These are phyloP conservation scores for Epinephelus coioides DNA, from an alignment of 2,797 vertebrate genomes.

Conservation along the genomic window DNA sequence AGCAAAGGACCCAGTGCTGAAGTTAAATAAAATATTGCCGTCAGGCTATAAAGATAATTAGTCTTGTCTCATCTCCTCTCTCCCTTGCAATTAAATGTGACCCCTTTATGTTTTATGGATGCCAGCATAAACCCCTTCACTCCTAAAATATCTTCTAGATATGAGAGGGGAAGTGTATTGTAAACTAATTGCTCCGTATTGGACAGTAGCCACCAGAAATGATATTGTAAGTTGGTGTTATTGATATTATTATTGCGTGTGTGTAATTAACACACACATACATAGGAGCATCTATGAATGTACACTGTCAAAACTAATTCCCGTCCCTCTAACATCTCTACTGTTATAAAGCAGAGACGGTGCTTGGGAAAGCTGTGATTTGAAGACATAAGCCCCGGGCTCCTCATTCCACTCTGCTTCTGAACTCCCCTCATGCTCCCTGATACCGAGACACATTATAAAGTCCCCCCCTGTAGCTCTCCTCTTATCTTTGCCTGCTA, in stretches of 20 bases:
- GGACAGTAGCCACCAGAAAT: constrained; percentile 55
- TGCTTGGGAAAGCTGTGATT: constrained; percentile 78
- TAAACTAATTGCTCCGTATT: constrained; percentile 70
- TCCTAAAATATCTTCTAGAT: constrained; percentile 70
- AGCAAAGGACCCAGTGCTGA: constrained; percentile 67
- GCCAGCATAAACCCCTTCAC: constrained; percentile 72
- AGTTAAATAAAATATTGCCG: constrained; percentile 86
- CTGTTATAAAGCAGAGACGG: constrained; percentile 53
- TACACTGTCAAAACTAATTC: constrained; percentile 58
- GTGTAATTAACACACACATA: constrained; percentile 39
- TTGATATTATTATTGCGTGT: constrained; percentile 40
- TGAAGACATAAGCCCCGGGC: constrained; percentile 78
- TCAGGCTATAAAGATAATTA: constrained; percentile 88
- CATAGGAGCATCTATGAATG: constrained; percentile 29
- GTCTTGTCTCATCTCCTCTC: constrained; percentile 81
- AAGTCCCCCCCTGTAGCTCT: constrained; percentile 76
- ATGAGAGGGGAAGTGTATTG: constrained; percentile 60
- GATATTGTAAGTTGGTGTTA: constrained; percentile 49
- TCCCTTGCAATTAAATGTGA: constrained; percentile 84
- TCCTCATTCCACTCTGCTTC: constrained; percentile 76
- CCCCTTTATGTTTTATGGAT: constrained; percentile 88
- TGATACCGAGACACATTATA: constrained; percentile 79
- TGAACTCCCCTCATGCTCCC: constrained; percentile 73
- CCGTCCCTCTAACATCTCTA: constrained; percentile 59
- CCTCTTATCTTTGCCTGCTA: constrained; percentile 78